Evolutionary conservation across 2,888 invertebrate genomes (phyloP).

Genomic region (Pollenia amentaria): DNA sequence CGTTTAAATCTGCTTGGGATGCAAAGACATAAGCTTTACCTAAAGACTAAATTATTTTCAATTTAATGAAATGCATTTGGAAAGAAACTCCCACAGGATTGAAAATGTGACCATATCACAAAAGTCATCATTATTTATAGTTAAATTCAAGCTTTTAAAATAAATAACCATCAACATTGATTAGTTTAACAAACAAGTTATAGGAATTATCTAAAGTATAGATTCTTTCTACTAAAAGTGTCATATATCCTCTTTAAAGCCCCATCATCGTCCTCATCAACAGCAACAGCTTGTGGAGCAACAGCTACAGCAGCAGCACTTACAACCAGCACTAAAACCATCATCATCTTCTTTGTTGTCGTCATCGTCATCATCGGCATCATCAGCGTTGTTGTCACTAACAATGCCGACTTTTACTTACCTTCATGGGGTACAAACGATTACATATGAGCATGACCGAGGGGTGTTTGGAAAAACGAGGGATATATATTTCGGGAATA

Average conservation of each 20-base stretch:
- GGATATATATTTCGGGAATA: too few relatives aligned
- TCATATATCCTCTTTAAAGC: slow-evolving; percentile 74
- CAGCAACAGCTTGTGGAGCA: slow-evolving; percentile 17
- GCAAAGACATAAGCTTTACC: slow-evolving; percentile 60
- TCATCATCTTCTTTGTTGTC: slow-evolving; percentile 55
- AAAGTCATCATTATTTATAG: slow-evolving; percentile 74
- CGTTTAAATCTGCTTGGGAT: slow-evolving; percentile 33
- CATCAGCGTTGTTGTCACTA: slow-evolving; percentile 63
- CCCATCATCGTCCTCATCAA: slow-evolving; percentile 63
- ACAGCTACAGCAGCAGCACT: slow-evolving; percentile 24
- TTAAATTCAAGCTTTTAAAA: slow-evolving; percentile 74
- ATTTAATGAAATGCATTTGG: slow-evolving; percentile 64
- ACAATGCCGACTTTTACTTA: slow-evolving; percentile 57
- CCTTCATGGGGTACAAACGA: slow-evolving; percentile 59
- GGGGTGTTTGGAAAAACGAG: background rate
- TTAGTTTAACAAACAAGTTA: slow-evolving; percentile 75
- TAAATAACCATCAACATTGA: slow-evolving; percentile 75
- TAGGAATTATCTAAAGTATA: slow-evolving; percentile 74
- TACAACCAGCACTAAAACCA: slow-evolving; percentile 47
- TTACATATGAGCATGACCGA: slow-evolving; percentile 37
- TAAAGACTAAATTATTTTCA: slow-evolving; percentile 68
- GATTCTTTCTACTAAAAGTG: slow-evolving; percentile 74
- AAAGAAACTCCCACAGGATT: slow-evolving; percentile 69
- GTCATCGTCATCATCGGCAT: slow-evolving; percentile 46
- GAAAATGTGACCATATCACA: slow-evolving; percentile 63